Evolutionary conservation across 2,113 vertebrate genomes (phyloP).

Genomic region (Ploceus nigricollis): DNA sequence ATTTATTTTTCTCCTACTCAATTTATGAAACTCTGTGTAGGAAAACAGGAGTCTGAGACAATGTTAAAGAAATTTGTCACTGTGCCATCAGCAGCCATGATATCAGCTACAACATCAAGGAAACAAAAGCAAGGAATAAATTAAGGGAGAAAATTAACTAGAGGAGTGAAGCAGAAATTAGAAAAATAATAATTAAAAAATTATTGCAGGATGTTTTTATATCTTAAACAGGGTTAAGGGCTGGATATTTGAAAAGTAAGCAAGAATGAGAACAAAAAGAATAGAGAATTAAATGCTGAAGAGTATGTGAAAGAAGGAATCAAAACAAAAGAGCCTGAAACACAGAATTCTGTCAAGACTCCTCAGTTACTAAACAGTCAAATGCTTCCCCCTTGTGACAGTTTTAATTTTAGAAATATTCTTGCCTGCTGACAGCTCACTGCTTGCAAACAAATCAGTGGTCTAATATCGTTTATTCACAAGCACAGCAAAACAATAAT

Average conservation of each 20-base stretch:
- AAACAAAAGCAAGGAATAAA: background rate
- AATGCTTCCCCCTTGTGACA: slow-evolving; percentile 62
- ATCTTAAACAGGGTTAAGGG: background rate
- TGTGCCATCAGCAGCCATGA: background rate
- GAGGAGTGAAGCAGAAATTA: background rate
- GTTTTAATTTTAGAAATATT: slow-evolving; percentile 31
- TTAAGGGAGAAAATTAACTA: background rate
- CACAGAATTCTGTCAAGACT: background rate
- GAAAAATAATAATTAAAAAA: background rate
- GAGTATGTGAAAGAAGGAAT: background rate
- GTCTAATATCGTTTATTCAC: accelerated
- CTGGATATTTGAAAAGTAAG: background rate
- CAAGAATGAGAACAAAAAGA: background rate
- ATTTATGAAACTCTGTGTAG: background rate
- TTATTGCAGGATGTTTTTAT: background rate
- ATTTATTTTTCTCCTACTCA: background rate
- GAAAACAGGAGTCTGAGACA: background rate
- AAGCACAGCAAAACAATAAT: background rate
- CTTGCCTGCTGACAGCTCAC: background rate
- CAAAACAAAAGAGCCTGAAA: background rate
- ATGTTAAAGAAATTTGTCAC: background rate
- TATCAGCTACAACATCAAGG: background rate
- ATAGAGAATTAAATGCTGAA: background rate
- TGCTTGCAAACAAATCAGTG: background rate
- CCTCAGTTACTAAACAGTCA: slow-evolving; percentile 11